Evolutionary conservation across 2,113 vertebrate genomes (phyloP).

Genomic region (Oxyruncus cristatus): DNA sequence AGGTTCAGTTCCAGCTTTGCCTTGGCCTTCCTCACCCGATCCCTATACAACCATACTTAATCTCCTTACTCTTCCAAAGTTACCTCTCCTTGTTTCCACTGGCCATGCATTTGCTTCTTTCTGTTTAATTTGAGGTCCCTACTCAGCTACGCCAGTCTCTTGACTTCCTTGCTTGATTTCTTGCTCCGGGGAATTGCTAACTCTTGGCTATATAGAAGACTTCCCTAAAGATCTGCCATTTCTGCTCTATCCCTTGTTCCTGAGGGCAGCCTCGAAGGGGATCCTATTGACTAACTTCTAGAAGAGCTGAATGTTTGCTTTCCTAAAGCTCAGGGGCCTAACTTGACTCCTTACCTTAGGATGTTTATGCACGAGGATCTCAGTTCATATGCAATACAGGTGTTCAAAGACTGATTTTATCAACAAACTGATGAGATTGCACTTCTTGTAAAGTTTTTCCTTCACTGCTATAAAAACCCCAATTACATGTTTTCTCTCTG

Average conservation of each 20-base stretch:
- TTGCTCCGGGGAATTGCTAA: neutral
- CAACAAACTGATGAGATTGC: neutral
- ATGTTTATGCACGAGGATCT: neutral
- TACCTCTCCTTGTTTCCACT: neutral
- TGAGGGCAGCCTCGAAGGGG: neutral
- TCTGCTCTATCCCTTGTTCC: neutral
- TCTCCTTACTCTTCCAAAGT: neutral
- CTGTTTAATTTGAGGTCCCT: neutral
- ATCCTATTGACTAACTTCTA: neutral
- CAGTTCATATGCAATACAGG: neutral
- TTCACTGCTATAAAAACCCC: neutral
- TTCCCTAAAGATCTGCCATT: neutral
- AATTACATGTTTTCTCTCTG: neutral
- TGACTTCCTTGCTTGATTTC: neutral
- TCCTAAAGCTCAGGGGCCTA: neutral
- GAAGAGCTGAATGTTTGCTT: neutral
- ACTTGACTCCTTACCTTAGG: neutral
- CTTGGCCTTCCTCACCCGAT: neutral
- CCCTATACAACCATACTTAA: neutral
- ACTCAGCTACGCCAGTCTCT: neutral
- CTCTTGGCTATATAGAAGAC: neutral
- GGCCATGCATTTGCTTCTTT: neutral
- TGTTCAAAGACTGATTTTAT: neutral
- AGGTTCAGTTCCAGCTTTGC: neutral
- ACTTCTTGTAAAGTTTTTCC: neutral